These are phyloP conservation scores for Hartigia nigra DNA, from an alignment of 2,888 invertebrate species.

Conservation along the genomic window DNA sequence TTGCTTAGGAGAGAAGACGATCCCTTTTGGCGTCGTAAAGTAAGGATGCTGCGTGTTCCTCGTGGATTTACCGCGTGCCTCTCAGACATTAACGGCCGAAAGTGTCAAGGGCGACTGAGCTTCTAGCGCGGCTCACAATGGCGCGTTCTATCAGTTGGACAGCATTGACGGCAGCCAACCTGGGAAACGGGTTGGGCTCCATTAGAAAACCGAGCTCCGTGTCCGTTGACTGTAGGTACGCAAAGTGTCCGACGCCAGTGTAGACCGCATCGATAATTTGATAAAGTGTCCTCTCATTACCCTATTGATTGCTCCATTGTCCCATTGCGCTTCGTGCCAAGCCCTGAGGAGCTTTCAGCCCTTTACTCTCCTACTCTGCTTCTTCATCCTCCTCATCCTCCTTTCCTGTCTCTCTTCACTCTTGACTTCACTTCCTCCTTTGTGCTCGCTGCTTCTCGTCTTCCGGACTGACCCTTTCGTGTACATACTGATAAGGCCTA, in stretches of 20 bases:
- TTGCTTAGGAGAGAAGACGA: background rate
- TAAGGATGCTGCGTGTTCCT: background rate
- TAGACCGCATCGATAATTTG: slow-evolving; percentile 63
- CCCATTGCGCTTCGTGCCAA: slow-evolving; percentile 27
- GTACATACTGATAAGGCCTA: background rate
- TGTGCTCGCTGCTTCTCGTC: background rate
- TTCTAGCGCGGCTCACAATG: slow-evolving; percentile 9
- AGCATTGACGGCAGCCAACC: background rate
- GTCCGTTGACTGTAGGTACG: slow-evolving; percentile 50
- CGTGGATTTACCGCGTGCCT: background rate
- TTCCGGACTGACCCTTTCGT: background rate
- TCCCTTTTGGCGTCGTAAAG: background rate
- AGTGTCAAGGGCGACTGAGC: slow-evolving; percentile 60
- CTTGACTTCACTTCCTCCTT: background rate
- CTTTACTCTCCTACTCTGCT: slow-evolving; percentile 14
- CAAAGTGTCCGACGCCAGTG: slow-evolving; percentile 50
- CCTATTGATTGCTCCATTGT: slow-evolving; percentile 66
- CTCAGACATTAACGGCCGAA: slow-evolving; percentile 36
- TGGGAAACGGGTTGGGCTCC: slow-evolving; percentile 34
- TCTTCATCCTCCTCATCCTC: slow-evolving; percentile 10
- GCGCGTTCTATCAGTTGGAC: slow-evolving; percentile 3
- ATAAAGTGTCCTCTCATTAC: slow-evolving; percentile 65
- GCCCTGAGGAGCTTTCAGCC: slow-evolving; percentile 47
- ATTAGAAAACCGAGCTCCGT: slow-evolving; percentile 49
- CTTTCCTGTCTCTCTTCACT: slow-evolving; percentile 34